Evolutionary conservation across 37 sponge, comb jelly and placozoan species (phyloP), one percentile per base, ranked within the genome.

Genomic region (Amphimedon queenslandica): DNA sequence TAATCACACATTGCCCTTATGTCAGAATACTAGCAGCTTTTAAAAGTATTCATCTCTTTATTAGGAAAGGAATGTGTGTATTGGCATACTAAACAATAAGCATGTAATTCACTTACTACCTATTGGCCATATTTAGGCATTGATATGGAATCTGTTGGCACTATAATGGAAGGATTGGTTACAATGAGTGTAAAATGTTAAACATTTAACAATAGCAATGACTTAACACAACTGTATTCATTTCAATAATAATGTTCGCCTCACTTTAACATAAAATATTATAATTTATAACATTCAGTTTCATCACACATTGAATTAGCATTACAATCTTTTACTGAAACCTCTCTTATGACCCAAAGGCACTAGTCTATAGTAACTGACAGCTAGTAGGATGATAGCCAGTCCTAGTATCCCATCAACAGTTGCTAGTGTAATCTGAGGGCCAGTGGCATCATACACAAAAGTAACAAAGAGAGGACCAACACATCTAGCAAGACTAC

Each of bases 401-500:
- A 64, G 42, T n/a, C 41, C 78, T 10, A 93, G 35, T 0, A 86
- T 27, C 0, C 84, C 87, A 41, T 57, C 82, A 4, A 79, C 40
- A 25, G 67, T 20, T 11, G 82, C 71, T 42, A 93, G 88, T 21
- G 86, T 82, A 38, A 87, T 36, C 55, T 69, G 71, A 16, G 94
- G 86, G 31, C 94, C 94, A 16, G 40, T 32, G 27, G 57, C 65
- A 1, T 71, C 63, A 69, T 93, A 93, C 20, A 93, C 63, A 41
- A 40, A 31, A 25, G 76, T 86, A 25, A 93, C 81, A 57, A 78
- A 73, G 34, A 93, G 32, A 13, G 96, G 96, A 10, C 96, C 96
- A 36, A 95, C 38, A 13, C 72, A 43, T 31, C 96, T 70, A 3
- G 92, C 80, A 3, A 79, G 60, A 29, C 87, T 80, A 2, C 87